phyloP scores from a whole-genome alignment of 2,113 vertebrate genomes.

The Anthoscopus minutus region DNA sequence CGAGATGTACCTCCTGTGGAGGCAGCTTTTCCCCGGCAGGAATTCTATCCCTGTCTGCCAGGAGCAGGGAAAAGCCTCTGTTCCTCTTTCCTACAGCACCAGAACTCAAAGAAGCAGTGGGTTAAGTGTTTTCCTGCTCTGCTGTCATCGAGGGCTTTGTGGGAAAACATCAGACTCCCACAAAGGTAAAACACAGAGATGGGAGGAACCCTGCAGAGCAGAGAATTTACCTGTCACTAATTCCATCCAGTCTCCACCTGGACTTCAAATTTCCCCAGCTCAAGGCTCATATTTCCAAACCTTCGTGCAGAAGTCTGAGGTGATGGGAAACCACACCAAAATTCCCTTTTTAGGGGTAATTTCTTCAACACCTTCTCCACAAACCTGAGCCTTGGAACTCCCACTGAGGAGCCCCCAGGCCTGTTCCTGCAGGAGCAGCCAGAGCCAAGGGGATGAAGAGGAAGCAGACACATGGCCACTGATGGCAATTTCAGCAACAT shows the following conservation, averaged over 20 bases:
- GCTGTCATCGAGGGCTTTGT: not conserved
- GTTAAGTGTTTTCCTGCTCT: not conserved
- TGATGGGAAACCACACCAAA: not conserved
- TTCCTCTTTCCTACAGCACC: not conserved
- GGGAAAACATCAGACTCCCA: not conserved
- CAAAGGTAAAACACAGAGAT: not conserved
- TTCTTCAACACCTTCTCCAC: not conserved
- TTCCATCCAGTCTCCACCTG: not conserved
- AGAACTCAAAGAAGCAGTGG: not conserved
- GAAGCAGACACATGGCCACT: not conserved
- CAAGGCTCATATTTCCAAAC: not conserved
- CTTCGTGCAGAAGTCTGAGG: not conserved
- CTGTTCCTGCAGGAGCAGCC: not conserved
- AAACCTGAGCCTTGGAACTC: not conserved
- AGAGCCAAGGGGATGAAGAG: not conserved
- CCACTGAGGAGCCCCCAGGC: not conserved
- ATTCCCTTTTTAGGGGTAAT: not conserved
- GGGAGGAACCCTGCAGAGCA: accelerated
- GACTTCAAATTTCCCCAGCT: not conserved
- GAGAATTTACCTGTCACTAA: not conserved
- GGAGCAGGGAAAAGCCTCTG: not conserved
- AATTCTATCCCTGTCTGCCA: not conserved
- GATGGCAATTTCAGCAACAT: not conserved
- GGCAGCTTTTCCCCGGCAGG: not conserved
- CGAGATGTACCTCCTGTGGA: not conserved